Base-by-base conservation (phyloP, 92 coral and sea anemone species). In the Zoanthus solanderi region DNA sequence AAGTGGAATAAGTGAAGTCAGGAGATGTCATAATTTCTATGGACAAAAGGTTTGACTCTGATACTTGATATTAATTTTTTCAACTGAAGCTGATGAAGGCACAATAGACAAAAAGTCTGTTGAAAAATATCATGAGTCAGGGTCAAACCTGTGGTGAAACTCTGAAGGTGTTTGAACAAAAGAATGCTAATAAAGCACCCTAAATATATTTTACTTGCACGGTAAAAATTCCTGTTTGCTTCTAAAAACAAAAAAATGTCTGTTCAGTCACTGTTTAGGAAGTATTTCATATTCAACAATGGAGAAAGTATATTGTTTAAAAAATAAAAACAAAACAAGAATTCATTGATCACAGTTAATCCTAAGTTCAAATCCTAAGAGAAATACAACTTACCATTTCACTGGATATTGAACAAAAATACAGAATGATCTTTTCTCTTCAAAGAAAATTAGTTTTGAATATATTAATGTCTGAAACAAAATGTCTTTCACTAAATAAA, bases 331-430 rank as follows among this genome's bases (percentile, higher is more conserved):
- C 0, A 10, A 14, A 54, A 28, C 37, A 77, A 30, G 28, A 52
- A 76, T 29, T 28, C 37, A 44, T 17, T 10, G 44, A 3, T 37
- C 42, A 37, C 42, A 45, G 18, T 23, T 29, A n/a, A 52, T 6
- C 9, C 23, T 7, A 28, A 0, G 11, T 66, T 46, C n/a, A 66
- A 81, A 44, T 81, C 61, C 61, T 71, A 66, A 5, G 29, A 13
- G 75, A 13, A 81, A 46, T 30, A 81, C 5, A 66, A 81, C 85
- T 81, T 81, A 81, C 85, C 85, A 81, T 81, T 14, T 28, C 67
- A 44, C 23, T 32, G 44, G 74, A 8, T 18, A 73, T 29, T 5
- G 85, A 66, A 66, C 17, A 81, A 81, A 63, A 42, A 60, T 71
- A 13, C 54, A 81, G 18, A n/a, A n/a, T n/a, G n/a, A 29, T 67